Evolutionary conservation across 2,797 vertebrate genomes (phyloP), one percentile per base, ranked within the genome.

Genomic region (Chelonia mydas): DNA sequence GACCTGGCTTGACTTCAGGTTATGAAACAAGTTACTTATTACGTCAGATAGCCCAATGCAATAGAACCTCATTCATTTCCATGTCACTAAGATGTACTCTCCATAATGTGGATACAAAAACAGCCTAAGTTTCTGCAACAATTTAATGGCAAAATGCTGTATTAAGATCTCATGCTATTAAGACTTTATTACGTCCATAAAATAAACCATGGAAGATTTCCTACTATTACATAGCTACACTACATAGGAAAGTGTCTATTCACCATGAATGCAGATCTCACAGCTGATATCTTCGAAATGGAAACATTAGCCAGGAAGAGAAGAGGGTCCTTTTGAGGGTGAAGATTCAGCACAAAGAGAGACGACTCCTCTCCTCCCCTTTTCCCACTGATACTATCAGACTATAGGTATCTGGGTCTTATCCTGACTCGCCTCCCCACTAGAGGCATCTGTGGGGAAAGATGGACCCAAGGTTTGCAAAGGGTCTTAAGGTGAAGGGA

Each of bases 401-500:
- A 94, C 15, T 6, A 74, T 45, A 47, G 21, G 7, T 1, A 41
- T 5, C 5, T 7, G 59, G 12, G 25, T 31, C 80, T 47, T 21
- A 68, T 10, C 10, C 25, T 65, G 3, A 72, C 91, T 94, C 82
- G 59, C 37, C 54, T 16, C 12, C 89, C 92, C 90, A 8, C 28
- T 94, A 50, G 13, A 86, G 76, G 47, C 76, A 3, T 1, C 54
- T 25, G 21, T 81, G 41, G 28, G n/a, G 49, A 90, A 7, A 33
- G 41, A 81, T 90, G 3, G 16, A 1, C 6, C 28, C 51, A 27
- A 21, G 50, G 17, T 59, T 87, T 96, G 86, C 49, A 87, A 2
- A 0, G 0, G 0, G 0, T 65, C 3, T 50, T 81, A 49, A 82
- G 90, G 37, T 23, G 53, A 1, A 86, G 65, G 88, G 4, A 25